Evolutionary conservation across 1,140 invertebrate species (phyloP), one percentile per base, ranked within the genome.

Genomic region (Probaryconus sp.): DNA sequence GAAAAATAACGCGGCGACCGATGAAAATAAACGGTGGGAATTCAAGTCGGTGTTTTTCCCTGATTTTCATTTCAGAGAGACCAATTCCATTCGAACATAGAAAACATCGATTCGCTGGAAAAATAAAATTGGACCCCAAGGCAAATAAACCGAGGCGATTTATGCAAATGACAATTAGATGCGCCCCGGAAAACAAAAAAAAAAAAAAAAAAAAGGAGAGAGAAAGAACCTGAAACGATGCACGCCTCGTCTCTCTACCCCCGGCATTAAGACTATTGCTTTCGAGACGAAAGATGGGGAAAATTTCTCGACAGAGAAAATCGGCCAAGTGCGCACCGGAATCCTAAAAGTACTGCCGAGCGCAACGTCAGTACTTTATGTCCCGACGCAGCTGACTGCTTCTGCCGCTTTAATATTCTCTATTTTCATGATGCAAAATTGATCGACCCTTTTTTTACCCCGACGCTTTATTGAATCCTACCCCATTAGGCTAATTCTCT

Each of bases 121-220:
- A 56, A 56, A 56, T 43, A 56, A 33, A 38, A 56, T 42, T 33
- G 17, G 10, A 56, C 47, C 30, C 24, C 26, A 10, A 21, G n/a
- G 18, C 30, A 58, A 58, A 58, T 45, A 58, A 45, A 58, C 40
- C 40, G 40, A 35, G 17, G 30, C 53, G 53, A 58, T 58, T 58
- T 58, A 58, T 60, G 55, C 21, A 60, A 60, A 47, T 60, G 42
- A 60, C 55, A 60, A 60, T 60, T 47, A 47, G 30, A 35, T 45
- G 53, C 40, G 7, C 26, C 38, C 30, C 26, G 18, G 9, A 3
- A 42, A 13, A 17, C 2, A 9, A 11, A 42, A 2, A 42, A 24
- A 40, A 40, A 11, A 50, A 2, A 13, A 31, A 9, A n/a, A 26
- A 13, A 31, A 9, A n/a, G 17, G 11, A 14, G 26, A 5, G 7